A percentile compares a stretch with the other conserved stretches of the same genome.
phyloP scores from a whole-genome alignment of 37 sponge, comb jelly and placozoan species.

The Tethya wilhelma region DNA sequence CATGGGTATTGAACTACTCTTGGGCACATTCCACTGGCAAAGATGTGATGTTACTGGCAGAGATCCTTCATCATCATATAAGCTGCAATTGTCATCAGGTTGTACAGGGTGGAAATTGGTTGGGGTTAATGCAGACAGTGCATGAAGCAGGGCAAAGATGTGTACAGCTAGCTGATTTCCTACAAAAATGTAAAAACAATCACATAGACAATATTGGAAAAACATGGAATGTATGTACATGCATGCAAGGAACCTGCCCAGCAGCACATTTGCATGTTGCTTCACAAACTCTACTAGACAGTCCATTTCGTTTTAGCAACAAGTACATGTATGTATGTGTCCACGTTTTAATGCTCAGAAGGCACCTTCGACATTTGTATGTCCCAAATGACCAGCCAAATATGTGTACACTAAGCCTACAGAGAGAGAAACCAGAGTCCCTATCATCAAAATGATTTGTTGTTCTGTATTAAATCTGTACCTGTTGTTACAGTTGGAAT shows the following conservation, averaged over 20 bases:
- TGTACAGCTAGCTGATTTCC: constrained; percentile 68
- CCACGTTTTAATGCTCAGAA: constrained; percentile 61
- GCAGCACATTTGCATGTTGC: constrained; percentile 74
- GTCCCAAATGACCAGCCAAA: constrained; percentile 44
- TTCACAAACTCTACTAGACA: constrained; percentile 29
- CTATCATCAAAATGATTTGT: neutral
- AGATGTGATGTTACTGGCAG: constrained; percentile 57
- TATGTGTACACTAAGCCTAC: constrained; percentile 54
- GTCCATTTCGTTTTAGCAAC: constrained; percentile 45
- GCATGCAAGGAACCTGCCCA: too few relatives aligned
- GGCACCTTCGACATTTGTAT: constrained; percentile 34
- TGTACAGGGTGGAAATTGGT: constrained; percentile 14
- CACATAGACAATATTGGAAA: neutral
- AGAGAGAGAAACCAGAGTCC: neutral
- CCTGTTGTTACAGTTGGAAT: constrained; percentile 53
- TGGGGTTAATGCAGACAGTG: constrained; percentile 27
- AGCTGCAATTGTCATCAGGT: neutral
- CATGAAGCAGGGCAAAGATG: constrained; percentile 65
- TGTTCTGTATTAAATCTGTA: constrained; percentile 2
- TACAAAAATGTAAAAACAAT: constrained; percentile 9
- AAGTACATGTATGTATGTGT: constrained; percentile 41
- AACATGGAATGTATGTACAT: neutral
- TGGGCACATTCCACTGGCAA: constrained; percentile 67
- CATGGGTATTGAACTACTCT: constrained; percentile 39
- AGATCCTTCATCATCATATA: constrained; percentile 12